Evolutionary conservation across 2,797 vertebrate species (phyloP).

Genomic region (Pangasius sanitwongsei): DNA sequence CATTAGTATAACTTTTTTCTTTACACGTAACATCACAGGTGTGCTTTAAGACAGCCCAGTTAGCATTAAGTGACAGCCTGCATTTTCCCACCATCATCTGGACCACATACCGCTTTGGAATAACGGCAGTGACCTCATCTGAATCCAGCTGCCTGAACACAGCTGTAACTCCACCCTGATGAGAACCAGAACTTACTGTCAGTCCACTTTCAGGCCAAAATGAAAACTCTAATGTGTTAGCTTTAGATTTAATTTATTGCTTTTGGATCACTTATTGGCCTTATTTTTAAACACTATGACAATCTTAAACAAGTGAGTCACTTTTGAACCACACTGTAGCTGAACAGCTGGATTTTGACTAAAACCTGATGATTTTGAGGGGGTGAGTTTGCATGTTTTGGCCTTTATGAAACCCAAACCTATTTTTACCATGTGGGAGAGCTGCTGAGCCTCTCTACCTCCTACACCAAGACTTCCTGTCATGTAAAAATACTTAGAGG

Average conservation of each 20-base stretch:
- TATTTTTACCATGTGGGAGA: conserved; percentile 1
- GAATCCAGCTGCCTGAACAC: neutral
- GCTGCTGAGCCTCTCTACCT: neutral
- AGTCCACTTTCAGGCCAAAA: neutral
- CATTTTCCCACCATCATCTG: neutral
- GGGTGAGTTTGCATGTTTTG: conserved; percentile 1
- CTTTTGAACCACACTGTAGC: neutral
- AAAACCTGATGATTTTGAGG: neutral
- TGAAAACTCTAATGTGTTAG: neutral
- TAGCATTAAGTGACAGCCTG: neutral
- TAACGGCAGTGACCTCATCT: neutral
- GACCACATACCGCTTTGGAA: neutral
- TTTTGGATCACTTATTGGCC: neutral
- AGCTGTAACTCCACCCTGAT: conserved; percentile 15
- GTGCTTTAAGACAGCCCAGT: neutral
- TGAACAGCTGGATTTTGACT: neutral
- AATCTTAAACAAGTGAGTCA: neutral
- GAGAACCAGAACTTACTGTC: neutral
- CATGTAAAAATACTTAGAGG: neutral
- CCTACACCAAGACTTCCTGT: conserved; percentile 11
- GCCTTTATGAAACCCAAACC: neutral
- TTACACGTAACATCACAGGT: neutral
- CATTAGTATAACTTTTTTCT: neutral
- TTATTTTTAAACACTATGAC: neutral
- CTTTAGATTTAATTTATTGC: neutral